Percentiles rank a stretch among this genome's conserved stretches.
These are phyloP conservation scores for Galeruca laticollis DNA, from an alignment of 2,888 invertebrate species.

Conservation along the genomic window DNA sequence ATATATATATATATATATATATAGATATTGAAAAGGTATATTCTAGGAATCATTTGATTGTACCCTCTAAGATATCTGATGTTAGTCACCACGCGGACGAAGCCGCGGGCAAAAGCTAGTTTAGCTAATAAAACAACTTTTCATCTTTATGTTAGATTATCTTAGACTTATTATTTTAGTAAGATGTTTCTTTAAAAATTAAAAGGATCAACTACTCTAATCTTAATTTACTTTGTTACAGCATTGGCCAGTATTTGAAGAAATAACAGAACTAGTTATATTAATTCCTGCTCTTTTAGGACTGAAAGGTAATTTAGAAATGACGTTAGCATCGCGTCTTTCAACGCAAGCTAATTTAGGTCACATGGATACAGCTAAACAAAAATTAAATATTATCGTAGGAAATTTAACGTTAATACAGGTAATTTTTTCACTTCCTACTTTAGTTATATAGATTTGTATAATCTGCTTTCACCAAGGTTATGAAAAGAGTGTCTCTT, in stretches of 20 bases:
- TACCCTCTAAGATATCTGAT: no score
- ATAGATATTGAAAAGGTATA: no score
- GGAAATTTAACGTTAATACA: conserved; percentile 83
- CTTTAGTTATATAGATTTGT: background rate
- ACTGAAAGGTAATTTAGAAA: conserved; percentile 85
- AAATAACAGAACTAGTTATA: conserved; percentile 79
- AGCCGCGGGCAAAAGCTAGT: no score
- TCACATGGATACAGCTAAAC: conserved; percentile 77
- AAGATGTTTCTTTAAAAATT: no score
- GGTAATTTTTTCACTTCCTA: conserved; percentile 64
- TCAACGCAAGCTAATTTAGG: conserved; percentile 85
- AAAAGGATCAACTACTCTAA: no score
- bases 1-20: no score
- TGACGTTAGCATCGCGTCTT: conserved; percentile 84
- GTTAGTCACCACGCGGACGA: no score
- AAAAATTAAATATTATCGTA: conserved; percentile 75
- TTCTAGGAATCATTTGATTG: no score
- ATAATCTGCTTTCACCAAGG: conserved; percentile 6
- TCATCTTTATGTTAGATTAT: no score
- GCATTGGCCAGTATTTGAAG: conserved; percentile 80
- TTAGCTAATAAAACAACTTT: no score
- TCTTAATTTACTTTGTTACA: conserved; percentile 59
- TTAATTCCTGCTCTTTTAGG: conserved; percentile 83
- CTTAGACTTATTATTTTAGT: no score
- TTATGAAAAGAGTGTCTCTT: no score